Percentiles rank a stretch among this genome's conserved stretches.
Evolutionary conservation across 2,113 vertebrate genomes (phyloP).

Genomic region (Bungarus multicinctus): DNA sequence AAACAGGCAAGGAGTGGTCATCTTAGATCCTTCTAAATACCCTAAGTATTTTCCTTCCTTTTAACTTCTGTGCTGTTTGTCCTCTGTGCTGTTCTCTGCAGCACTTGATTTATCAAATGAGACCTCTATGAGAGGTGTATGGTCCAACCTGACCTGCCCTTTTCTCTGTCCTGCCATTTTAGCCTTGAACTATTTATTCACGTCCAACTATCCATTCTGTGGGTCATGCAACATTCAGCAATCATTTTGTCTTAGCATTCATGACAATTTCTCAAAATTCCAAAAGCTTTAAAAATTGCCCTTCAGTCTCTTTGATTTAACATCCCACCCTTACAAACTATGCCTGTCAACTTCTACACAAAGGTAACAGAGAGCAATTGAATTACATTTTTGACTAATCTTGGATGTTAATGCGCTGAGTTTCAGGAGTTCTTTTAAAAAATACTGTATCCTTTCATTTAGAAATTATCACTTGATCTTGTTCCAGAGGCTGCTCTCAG

Average conservation of each 20-base stretch:
- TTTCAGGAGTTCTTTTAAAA: background rate
- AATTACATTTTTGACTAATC: background rate
- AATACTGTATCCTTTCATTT: background rate
- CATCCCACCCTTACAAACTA: background rate
- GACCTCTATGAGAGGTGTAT: background rate
- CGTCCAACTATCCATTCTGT: background rate
- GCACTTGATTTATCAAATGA: background rate
- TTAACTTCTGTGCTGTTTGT: background rate
- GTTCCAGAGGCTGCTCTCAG: background rate
- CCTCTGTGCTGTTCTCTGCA: constrained; percentile 19
- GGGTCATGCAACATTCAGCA: background rate
- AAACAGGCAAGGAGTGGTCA: constrained; percentile 55
- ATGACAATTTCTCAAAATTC: background rate
- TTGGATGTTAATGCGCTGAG: background rate
- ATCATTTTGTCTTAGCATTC: background rate
- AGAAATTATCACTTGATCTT: background rate
- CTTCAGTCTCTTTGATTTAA: background rate
- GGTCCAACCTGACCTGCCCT: background rate
- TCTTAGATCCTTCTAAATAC: background rate
- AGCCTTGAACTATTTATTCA: background rate
- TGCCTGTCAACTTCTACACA: background rate
- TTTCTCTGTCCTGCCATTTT: background rate
- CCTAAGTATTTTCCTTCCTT: constrained; percentile 11
- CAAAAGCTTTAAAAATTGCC: background rate
- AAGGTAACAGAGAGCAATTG: background rate